Percentiles rank a stretch among this genome's conserved stretches.
Conservation (phyloP, 1,140 invertebrate species). For the Pogonomyrmex barbatus region DNA sequence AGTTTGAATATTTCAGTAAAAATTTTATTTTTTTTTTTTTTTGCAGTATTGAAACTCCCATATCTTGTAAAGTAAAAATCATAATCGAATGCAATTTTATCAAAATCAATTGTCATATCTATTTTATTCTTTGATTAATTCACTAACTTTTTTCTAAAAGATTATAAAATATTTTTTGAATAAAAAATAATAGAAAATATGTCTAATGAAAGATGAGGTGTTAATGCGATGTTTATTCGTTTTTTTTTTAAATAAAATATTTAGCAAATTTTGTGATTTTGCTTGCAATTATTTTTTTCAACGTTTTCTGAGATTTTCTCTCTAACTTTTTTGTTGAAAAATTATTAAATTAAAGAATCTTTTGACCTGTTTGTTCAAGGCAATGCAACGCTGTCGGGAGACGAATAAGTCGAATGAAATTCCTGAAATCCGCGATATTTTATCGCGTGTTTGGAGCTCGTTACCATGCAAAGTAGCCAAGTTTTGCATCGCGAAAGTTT, state of each 20-base stretch:
- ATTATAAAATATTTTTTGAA: not conserved
- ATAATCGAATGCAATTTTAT: not conserved
- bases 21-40: not conserved
- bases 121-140: not conserved
- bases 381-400: not conserved
- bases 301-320: not conserved
- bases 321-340: not conserved
- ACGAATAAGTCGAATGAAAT: slow-evolving; percentile 3
- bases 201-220: not conserved
- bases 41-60: not conserved
- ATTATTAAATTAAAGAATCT: slow-evolving; percentile 22
- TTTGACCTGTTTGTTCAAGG: not conserved
- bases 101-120: not conserved
- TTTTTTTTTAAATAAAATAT: not conserved
- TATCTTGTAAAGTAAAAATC: not conserved
- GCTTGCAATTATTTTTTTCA: not conserved
- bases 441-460: not conserved
- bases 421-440: slow-evolving; percentile 4
- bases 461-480: slow-evolving; percentile 49
- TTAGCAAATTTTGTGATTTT: not conserved
- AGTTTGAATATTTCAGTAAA: slow-evolving; percentile 29
- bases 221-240: not conserved
- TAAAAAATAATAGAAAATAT: not conserved
- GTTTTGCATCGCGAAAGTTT: not conserved
- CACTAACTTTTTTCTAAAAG: not conserved